Evolutionary conservation across 2,113 vertebrate genomes (phyloP), one percentile per base, ranked within the genome.

Genomic region (Empidonax traillii): DNA sequence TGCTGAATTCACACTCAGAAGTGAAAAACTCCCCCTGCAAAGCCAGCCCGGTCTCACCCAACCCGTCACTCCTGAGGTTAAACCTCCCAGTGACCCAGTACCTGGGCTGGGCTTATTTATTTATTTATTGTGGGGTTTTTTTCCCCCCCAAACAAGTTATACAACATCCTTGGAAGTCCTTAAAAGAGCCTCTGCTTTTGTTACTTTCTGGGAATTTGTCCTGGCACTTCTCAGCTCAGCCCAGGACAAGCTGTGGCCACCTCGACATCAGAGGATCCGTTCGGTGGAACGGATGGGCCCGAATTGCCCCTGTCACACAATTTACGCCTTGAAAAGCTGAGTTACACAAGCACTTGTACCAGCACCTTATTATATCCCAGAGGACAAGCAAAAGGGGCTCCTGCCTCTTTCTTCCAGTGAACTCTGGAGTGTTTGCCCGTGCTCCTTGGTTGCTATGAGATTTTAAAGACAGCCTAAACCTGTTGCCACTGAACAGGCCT

Each of bases 281-380:
- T 24, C 65, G 96, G 68, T 74, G 94, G 94, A 94, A 95, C 73
- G 12, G 31, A 84, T 1, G 53, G 93, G 56, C 49, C 65, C 71
- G 58, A 46, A 87, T 84, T 84, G 76, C 39, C 77, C 92, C 59
- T 22, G 46, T 33, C 90, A 55, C 79, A 90, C 83, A 65, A 33
- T 63, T 61, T 30, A 77, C 12, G 75, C 94, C 93, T 78, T 94
- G 93, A 94, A 95, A 96, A 80, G 96, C 96, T 19, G 33, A 83
- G 83, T 85, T 71, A 55, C 24, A 35, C 78, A 71, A 94, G 73
- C 44, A 8, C 92, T 91, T 96, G 88, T 73, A 33, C 86, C 93
- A 68, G 90, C 87, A 67, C 91, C 91, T 93, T 58, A 51, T 92
- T 93, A 37, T 62, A 77, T 10, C 80, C 75, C 85, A 0, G 84